A percentile compares a stretch with the other conserved stretches of the same genome.
Evolutionary conservation across 2,888 invertebrate species (phyloP).

Genomic region (Drosophila crucigera): DNA sequence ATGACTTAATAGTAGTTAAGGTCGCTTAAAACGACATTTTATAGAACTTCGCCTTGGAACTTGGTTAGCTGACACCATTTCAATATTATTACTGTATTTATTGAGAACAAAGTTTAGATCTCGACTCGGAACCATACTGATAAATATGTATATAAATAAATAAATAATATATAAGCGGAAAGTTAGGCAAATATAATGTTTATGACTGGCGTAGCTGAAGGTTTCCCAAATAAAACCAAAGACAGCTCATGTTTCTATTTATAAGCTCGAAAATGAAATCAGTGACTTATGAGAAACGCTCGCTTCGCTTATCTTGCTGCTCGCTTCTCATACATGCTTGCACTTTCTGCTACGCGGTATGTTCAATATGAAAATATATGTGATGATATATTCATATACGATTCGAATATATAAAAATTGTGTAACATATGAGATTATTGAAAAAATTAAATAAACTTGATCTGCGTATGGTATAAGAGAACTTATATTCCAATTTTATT

Average conservation of each 20-base stretch:
- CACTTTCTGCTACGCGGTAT: background rate
- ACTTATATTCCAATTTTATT: background rate
- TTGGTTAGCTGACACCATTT: background rate
- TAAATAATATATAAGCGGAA: background rate
- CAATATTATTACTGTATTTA: background rate
- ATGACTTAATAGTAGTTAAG: background rate
- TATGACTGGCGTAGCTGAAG: background rate
- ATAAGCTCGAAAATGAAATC: background rate
- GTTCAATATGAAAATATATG: background rate
- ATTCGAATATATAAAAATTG: too few species aligned
- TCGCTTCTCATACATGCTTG: background rate
- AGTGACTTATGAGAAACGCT: background rate
- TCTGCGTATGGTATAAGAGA: background rate
- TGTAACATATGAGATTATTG: background rate
- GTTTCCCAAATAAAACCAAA: background rate
- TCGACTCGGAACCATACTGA: background rate
- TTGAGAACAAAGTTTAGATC: background rate
- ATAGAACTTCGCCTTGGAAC: slow-evolving; percentile 3
- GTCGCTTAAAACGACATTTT: slow-evolving; percentile 3
- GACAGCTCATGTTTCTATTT: background rate
- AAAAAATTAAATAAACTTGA: background rate
- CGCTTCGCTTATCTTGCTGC: background rate
- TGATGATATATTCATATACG: background rate
- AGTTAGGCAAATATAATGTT: background rate
- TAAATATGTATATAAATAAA: background rate